Conservation (phyloP, 2,113 vertebrate genomes). For the Macrotis lagotis region DNA sequence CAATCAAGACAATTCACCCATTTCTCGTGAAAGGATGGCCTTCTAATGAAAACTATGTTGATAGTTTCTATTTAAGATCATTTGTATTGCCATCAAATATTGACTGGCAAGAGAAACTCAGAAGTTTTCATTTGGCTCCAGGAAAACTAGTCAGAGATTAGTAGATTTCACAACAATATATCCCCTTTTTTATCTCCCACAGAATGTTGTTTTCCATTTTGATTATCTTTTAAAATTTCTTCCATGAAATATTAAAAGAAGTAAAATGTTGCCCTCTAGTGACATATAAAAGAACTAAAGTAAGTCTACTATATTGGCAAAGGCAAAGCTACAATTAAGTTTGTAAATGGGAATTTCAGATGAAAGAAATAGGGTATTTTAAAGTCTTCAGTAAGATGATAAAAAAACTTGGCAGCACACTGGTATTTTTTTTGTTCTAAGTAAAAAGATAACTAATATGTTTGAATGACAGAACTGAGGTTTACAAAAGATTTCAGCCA, state of each 20-base stretch:
- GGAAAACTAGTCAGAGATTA: background rate
- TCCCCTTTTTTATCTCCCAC: slow-evolving; percentile 15
- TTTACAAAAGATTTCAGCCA: no score
- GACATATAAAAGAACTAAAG: slow-evolving; percentile 13
- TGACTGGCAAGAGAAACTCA: background rate
- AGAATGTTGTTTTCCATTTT: background rate
- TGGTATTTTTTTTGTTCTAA: background rate
- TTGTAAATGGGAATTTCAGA: background rate
- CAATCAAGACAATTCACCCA: background rate
- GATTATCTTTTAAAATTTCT: accelerated
- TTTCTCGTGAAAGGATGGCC: background rate
- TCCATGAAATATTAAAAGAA: slow-evolving; percentile 17
- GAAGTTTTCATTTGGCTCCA: background rate
- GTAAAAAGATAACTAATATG: background rate
- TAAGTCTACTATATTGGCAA: background rate
- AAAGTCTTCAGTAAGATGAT: background rate
- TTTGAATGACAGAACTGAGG: background rate
- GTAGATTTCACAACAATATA: background rate
- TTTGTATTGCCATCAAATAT: background rate
- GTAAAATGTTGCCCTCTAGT: slow-evolving; percentile 76
- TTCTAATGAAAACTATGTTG: background rate
- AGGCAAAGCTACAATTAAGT: accelerated
- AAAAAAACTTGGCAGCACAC: background rate
- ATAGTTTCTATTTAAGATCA: background rate
- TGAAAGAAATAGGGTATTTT: background rate